phyloP scores from a whole-genome alignment of 2,797 vertebrate species.

The Pristis pectinata region DNA sequence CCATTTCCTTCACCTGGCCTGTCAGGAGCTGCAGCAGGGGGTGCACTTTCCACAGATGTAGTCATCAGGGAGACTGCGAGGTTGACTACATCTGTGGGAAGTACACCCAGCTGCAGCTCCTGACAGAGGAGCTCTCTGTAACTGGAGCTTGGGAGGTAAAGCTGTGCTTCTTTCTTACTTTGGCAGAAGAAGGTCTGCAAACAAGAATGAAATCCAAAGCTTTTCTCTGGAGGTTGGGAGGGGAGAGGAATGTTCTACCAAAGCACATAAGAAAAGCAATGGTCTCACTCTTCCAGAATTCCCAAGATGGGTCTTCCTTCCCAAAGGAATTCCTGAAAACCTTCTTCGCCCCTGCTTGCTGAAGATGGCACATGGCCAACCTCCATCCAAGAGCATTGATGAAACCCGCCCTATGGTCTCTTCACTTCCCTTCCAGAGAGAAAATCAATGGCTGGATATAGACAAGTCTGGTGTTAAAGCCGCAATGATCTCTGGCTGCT shows the following conservation, averaged over 20 bases:
- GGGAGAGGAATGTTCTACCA: not conserved
- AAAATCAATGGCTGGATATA: not conserved
- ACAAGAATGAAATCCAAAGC: not conserved
- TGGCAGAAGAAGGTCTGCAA: not conserved
- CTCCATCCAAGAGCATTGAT: not conserved
- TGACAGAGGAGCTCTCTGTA: too few relatives aligned
- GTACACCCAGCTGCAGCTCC: too few relatives aligned
- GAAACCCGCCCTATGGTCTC: not conserved
- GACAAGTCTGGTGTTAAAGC: not conserved
- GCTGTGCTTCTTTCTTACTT: not conserved
- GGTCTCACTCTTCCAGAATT: not conserved
- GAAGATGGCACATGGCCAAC: not conserved
- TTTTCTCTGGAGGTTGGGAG: not conserved
- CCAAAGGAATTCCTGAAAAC: not conserved
- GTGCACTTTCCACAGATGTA: too few relatives aligned
- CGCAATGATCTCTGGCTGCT: not conserved
- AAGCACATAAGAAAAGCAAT: not conserved
- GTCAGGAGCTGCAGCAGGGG: too few relatives aligned
- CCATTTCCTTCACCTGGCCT: too few relatives aligned
- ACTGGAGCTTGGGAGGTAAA: not conserved
- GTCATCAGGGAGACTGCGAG: too few relatives aligned
- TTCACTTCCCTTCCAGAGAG: not conserved
- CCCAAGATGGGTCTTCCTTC: not conserved
- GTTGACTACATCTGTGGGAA: too few relatives aligned
- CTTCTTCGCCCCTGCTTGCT: not conserved